These are phyloP conservation scores for Alviniconcha strummeri DNA, from an alignment of 2,888 invertebrate genomes.

Conservation along the genomic window DNA sequence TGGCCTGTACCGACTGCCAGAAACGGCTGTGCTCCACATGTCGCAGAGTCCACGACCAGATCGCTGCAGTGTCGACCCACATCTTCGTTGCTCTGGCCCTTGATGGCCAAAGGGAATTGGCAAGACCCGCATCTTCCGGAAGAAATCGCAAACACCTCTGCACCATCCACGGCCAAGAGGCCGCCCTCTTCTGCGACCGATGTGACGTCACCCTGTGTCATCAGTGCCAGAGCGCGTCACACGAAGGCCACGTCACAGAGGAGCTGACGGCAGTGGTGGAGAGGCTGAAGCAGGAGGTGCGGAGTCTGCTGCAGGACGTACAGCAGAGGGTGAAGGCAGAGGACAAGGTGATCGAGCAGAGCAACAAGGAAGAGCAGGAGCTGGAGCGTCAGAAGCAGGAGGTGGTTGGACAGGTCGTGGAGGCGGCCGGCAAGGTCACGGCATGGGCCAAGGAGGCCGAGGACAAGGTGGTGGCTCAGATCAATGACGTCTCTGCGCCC, in stretches of 20 bases:
- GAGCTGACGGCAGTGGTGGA: background rate
- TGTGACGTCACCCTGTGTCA: background rate
- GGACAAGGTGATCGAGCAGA: background rate
- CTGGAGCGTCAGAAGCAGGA: slow-evolving; percentile 4
- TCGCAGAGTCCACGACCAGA: slow-evolving; percentile 10
- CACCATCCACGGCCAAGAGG: background rate
- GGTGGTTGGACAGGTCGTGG: background rate
- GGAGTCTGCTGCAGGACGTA: background rate
- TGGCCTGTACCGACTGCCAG: background rate
- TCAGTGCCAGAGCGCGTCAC: background rate
- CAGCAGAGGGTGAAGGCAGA: background rate
- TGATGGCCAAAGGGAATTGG: background rate
- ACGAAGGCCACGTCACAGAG: background rate
- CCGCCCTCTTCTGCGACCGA: background rate
- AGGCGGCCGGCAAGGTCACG: slow-evolving; percentile 15
- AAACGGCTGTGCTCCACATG: slow-evolving; percentile 5
- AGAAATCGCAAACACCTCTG: background rate
- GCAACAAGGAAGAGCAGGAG: background rate
- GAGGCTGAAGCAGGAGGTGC: background rate
- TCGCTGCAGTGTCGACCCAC: background rate
- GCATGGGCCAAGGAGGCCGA: slow-evolving; percentile 13
- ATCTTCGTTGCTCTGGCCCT: background rate
- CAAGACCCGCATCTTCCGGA: background rate
- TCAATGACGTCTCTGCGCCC: slow-evolving; percentile 8
- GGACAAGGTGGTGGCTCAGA: background rate